phyloP scores from a whole-genome alignment of 2,113 vertebrate species.

The Tapirus terrestris region DNA sequence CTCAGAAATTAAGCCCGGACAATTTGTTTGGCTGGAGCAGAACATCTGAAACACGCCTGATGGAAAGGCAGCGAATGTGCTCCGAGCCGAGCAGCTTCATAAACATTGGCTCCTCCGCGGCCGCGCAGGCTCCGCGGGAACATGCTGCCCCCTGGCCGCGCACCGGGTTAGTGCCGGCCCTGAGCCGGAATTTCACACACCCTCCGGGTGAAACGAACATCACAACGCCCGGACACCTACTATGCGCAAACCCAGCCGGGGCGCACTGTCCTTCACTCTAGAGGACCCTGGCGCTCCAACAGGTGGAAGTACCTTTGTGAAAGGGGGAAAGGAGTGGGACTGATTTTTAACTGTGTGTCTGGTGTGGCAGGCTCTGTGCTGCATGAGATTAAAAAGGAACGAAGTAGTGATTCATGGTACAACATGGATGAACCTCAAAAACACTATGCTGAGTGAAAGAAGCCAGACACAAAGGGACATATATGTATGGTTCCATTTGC shows the following conservation, averaged over 20 bases:
- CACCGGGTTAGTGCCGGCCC: neutral
- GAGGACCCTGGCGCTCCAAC: neutral
- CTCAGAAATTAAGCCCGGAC: conserved; percentile 83
- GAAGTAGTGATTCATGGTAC: rapidly evolving
- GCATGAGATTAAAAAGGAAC: neutral
- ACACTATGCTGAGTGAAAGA: neutral
- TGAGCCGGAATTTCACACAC: neutral
- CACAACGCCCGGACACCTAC: neutral
- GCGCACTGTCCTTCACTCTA: neutral
- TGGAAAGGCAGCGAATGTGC: conserved; percentile 68
- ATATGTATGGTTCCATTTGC: no score
- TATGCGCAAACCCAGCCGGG: rapidly evolving
- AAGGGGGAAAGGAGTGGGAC: neutral
- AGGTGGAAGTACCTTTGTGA: neutral
- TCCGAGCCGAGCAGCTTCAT: neutral
- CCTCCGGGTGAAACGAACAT: neutral
- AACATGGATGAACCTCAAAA: neutral
- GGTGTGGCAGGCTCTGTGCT: neutral
- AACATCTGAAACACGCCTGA: conserved; percentile 76
- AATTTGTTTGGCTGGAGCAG: conserved; percentile 84
- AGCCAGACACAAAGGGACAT: neutral
- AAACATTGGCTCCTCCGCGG: conserved; percentile 34
- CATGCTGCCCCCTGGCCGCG: conserved; percentile 63
- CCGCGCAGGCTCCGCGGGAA: neutral
- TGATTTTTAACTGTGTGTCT: neutral